Evolutionary conservation across 2,888 invertebrate species (phyloP), one percentile per base, ranked within the genome.

Genomic region (Cylloceria caligata): DNA sequence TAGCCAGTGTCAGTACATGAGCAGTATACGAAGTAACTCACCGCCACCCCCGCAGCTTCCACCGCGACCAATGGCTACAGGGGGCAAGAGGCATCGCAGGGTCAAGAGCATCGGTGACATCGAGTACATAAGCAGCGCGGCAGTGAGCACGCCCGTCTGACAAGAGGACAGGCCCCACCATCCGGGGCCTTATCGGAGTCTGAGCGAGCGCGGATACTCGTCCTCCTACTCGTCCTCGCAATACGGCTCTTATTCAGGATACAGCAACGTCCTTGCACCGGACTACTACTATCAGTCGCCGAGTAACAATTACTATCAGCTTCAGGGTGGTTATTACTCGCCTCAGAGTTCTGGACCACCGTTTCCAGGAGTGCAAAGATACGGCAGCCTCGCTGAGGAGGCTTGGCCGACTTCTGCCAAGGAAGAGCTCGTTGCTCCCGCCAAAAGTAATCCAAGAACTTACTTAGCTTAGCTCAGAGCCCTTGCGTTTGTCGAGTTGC

Each of bases 101-200:
- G 96, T 96, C 42, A 95, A 96, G 88, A 96, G 96, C 88, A 96
- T 96, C 86, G 96, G 96, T 2, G 96, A 96, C 91, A 96, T 96
- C 88, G 96, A 96, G 57, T 92, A 92, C 84, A 90, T 92, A 88
- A 91, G 89, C 27, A 91, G 86, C 78, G 89, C 88, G 5, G 90
- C 91, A 6, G 92, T 92, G 1, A 92, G 91, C 85, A 92, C 92
- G 27, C 90, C 92, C 30, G 92, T 92, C 86, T 92, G 92, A 92
- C 92, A 92, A 83, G 92, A 92, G 89, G 90, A 88, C 83, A 88
- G 92, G 92, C 89, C 92, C 92, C 91, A 90, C 30, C 87, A 90
- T 83, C 74, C 88, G 90, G 92, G 92, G 90, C 92, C 92, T 84
- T 92, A 92, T 78, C 89, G 92, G 69, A 92, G 92, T 75, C 83